phyloP scores from a whole-genome alignment of 2,888 invertebrate species.

The Alcis repandata region DNA sequence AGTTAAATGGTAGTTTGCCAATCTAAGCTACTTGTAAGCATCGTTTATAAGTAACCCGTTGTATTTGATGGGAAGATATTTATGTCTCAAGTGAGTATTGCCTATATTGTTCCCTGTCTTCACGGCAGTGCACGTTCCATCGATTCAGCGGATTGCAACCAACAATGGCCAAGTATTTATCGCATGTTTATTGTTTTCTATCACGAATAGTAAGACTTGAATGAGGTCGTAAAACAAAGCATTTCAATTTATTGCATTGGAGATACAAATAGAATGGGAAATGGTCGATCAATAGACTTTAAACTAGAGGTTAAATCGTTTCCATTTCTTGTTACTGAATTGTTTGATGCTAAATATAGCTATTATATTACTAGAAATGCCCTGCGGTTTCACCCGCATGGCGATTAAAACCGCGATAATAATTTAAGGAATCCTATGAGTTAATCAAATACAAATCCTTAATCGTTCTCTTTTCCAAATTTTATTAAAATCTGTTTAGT shows the following conservation, averaged over 20 bases:
- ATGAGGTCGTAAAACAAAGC: conserved; percentile 35
- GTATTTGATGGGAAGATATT: neutral
- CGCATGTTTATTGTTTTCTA: conserved; percentile 46
- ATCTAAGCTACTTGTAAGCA: no score
- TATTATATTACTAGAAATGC: no score
- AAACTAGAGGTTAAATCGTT: neutral
- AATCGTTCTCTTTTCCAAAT: no score
- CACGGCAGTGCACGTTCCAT: conserved; percentile 25
- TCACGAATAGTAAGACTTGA: conserved; percentile 44
- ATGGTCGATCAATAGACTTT: conserved; percentile 22
- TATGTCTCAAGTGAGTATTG: neutral
- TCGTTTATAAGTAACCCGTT: no score
- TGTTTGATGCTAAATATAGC: neutral
- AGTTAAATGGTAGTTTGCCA: no score
- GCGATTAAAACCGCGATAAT: no score
- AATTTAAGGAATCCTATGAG: no score
- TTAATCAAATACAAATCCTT: no score
- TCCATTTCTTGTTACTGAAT: neutral
- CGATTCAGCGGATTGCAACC: conserved; percentile 38
- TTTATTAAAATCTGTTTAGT: no score
- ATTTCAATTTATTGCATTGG: conserved; percentile 38
- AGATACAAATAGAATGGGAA: conserved; percentile 26
- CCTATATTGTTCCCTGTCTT: conserved; percentile 9
- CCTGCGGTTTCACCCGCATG: no score
- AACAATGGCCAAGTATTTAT: conserved; percentile 45